A percentile compares a stretch with the other conserved stretches of the same genome.
These are phyloP conservation scores for Pristis pectinata DNA, from an alignment of 2,797 vertebrate species.

Conservation along the genomic window DNA sequence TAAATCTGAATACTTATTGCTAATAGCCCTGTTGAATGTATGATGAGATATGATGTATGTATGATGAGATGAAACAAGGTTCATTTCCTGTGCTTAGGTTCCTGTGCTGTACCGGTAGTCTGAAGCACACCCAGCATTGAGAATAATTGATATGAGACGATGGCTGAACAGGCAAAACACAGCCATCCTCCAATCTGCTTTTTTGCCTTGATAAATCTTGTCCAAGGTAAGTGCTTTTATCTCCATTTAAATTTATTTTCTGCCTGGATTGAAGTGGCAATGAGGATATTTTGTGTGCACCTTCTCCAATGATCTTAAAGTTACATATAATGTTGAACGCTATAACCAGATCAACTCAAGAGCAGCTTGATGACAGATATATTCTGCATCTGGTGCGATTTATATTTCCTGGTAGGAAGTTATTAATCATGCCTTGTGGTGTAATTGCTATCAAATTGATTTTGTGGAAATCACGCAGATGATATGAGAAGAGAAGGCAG, in stretches of 20 bases:
- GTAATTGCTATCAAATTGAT: not conserved
- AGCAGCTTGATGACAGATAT: not conserved
- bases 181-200: not conserved
- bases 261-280: not conserved
- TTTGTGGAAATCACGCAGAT: not conserved
- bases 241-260: no score
- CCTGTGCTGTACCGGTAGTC: not conserved
- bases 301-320: not conserved
- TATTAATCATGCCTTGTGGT: not conserved
- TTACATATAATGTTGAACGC: no score
- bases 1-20: not conserved
- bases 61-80: not conserved
- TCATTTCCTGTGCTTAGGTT: not conserved
- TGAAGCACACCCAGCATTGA: not conserved
- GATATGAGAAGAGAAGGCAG: not conserved
- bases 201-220: not conserved
- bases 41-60: no score
- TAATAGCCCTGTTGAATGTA: not conserved
- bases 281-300: not conserved
- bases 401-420: not conserved
- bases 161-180: not conserved
- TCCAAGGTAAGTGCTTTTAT: not conserved
- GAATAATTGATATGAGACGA: not conserved
- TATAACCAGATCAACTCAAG: no score
- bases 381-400: not conserved